Evolutionary conservation across 2,888 invertebrate genomes (phyloP).

Genomic region (Byasa hedistus): DNA sequence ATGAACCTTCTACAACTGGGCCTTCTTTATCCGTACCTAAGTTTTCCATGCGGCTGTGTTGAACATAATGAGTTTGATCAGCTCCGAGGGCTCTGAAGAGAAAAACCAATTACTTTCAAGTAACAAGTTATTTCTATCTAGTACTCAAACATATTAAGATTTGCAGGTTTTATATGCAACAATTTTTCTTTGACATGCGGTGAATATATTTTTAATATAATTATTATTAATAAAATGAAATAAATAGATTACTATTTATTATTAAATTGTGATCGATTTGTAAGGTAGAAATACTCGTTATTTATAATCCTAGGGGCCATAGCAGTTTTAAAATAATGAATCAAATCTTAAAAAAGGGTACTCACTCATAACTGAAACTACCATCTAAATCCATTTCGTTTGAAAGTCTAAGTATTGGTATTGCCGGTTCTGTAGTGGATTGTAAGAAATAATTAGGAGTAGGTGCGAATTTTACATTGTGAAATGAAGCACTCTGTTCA

Average conservation of each 20-base stretch:
- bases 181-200: no score
- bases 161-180: no score
- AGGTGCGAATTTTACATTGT: constrained; percentile 52
- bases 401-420: constrained; percentile 74
- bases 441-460: constrained; percentile 57
- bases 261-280: no score
- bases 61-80: constrained; percentile 77
- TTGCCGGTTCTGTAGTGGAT: constrained; percentile 71
- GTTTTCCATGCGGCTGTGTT: constrained; percentile 79
- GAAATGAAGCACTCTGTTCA: constrained; percentile 57
- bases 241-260: no score
- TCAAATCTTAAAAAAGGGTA: constrained; percentile 29
- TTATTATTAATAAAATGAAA: no score
- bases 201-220: no score
- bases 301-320: background rate
- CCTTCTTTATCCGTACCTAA: constrained; percentile 80
- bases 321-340: background rate
- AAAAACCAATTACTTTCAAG: constrained; percentile 17
- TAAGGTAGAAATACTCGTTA: no score
- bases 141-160: no score
- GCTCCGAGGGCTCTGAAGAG: constrained; percentile 66
- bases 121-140: background rate
- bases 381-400: constrained; percentile 80
- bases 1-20: constrained; percentile 81
- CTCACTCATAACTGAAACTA: constrained; percentile 79